Conservation (phyloP, 1,140 invertebrate genomes). For the Calosoma granatense region DNA sequence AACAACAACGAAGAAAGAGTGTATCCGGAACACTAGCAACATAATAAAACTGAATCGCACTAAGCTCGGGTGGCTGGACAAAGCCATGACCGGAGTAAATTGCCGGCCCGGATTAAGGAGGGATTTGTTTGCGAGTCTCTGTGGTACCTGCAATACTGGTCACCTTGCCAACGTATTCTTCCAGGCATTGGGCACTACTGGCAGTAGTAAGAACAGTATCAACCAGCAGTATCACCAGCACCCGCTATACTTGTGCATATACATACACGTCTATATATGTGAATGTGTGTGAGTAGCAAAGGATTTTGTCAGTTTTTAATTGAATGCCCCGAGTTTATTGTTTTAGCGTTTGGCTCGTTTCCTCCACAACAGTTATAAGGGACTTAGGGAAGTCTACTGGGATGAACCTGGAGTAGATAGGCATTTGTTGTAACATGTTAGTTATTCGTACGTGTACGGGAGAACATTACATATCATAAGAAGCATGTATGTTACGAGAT, state of each 20-base stretch:
- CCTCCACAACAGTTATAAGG: no score
- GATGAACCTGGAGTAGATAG: no score
- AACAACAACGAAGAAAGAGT: no score
- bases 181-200: no score
- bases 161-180: background rate
- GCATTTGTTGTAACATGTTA: no score
- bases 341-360: no score
- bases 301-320: conserved; percentile 1
- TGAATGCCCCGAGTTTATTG: background rate
- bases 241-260: background rate
- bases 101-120: conserved; percentile 37
- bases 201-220: no score
- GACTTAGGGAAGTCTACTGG: no score
- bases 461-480: no score
- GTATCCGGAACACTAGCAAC: conserved; percentile 23
- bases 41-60: conserved; percentile 39
- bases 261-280: background rate
- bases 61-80: conserved; percentile 33
- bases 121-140: conserved; percentile 38
- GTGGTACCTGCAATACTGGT: conserved; percentile 24
- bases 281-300: background rate
- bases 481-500: no score
- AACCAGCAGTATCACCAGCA: background rate
- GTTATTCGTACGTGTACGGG: no score
- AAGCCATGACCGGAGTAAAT: conserved; percentile 38